Conservation (phyloP, 2,797 vertebrate genomes). For the Sebastes itinus region DNA sequence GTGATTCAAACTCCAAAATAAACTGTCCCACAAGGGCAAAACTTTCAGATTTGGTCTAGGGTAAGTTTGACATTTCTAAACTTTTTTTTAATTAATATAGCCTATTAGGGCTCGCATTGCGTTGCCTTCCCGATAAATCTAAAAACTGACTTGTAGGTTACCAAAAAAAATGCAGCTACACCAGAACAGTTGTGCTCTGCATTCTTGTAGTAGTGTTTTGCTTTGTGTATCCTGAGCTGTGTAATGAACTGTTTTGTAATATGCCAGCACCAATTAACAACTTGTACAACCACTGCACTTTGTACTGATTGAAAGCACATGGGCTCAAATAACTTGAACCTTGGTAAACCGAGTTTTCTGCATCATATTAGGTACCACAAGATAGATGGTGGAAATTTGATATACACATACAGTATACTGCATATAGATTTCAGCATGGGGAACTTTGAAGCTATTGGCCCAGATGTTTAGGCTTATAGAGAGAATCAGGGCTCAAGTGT, state of each 20-base stretch:
- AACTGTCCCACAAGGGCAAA: constrained; percentile 73
- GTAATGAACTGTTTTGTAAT: not conserved
- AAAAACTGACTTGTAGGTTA: not conserved
- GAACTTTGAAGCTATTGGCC: not conserved
- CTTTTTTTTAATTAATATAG: constrained; percentile 55
- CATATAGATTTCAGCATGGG: constrained; percentile 2
- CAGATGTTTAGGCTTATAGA: constrained; percentile 1
- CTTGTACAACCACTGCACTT: not conserved
- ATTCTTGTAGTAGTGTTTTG: not conserved
- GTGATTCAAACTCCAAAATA: constrained; percentile 85
- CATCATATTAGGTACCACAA: not conserved
- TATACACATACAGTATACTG: not conserved
- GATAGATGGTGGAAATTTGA: not conserved
- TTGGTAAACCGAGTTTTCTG: constrained; percentile 7
- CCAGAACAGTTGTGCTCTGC: not conserved
- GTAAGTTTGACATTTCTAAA: constrained; percentile 59
- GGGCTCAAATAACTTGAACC: constrained; percentile 14
- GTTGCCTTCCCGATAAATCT: not conserved
- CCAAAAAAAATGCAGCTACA: not conserved
- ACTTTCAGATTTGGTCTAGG: constrained; percentile 77
- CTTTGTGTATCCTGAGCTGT: not conserved
- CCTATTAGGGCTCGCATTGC: constrained; percentile 18
- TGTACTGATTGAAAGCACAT: constrained; percentile 31
- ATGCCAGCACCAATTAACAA: constrained; percentile 6
- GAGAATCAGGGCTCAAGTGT: constrained; percentile 9